Conservation (phyloP, 92 coral and sea anemone genomes). For the Zoanthus gigantus region DNA sequence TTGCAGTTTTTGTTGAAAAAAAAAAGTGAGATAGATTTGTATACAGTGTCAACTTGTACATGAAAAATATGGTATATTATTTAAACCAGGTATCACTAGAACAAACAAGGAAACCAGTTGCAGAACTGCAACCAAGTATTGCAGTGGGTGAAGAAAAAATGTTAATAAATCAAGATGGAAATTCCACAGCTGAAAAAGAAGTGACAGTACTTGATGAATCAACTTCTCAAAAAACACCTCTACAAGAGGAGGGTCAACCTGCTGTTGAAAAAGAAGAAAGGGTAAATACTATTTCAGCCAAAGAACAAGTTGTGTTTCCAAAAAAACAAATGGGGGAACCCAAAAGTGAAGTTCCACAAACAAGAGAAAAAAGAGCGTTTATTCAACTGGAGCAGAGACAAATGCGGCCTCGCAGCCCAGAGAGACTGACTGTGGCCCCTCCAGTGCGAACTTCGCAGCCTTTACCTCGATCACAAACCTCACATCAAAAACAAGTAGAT, state of each 20-base stretch:
- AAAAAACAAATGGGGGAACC: too few relatives aligned
- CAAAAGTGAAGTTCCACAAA: too few relatives aligned
- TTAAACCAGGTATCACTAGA: conserved; percentile 11
- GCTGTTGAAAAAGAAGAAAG: neutral
- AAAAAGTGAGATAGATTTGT: neutral
- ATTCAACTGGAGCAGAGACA: neutral
- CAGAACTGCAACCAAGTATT: neutral
- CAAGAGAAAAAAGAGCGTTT: neutral
- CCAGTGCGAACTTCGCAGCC: neutral
- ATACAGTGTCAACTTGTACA: neutral
- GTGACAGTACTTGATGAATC: neutral
- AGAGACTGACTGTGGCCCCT: neutral
- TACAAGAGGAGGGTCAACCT: neutral
- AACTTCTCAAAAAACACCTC: neutral
- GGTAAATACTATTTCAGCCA: neutral
- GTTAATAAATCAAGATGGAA: neutral
- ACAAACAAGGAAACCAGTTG: neutral
- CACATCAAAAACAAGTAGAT: neutral
- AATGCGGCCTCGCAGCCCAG: neutral
- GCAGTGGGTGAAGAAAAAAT: neutral
- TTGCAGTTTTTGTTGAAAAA: neutral
- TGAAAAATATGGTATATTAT: neutral
- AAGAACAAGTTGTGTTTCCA: neutral
- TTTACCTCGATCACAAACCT: neutral
- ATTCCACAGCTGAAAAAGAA: neutral